These are phyloP conservation scores for Caprella mutica DNA, from an alignment of 2,888 invertebrate genomes.

Conservation along the genomic window DNA sequence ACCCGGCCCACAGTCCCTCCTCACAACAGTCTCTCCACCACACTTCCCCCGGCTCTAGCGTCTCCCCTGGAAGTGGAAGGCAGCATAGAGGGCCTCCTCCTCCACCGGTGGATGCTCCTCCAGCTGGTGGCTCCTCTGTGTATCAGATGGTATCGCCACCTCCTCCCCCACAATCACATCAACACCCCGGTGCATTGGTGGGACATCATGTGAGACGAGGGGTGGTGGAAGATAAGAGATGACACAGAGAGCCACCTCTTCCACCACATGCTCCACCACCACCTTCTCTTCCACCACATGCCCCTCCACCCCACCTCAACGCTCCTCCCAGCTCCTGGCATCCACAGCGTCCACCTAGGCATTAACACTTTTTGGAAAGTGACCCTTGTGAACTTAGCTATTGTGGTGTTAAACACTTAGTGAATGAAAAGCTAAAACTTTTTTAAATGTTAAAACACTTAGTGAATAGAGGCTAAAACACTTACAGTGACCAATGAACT, in stretches of 20 bases:
- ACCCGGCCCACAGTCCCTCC: conserved; percentile 10
- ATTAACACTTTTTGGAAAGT: no score
- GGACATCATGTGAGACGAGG: not conserved
- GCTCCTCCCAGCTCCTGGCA: no score
- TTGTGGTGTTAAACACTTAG: no score
- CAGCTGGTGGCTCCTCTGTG: conserved; percentile 28
- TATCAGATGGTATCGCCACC: conserved; percentile 37
- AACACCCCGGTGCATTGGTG: not conserved
- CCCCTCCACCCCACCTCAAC: no score
- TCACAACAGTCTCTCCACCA: no score
- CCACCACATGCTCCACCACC: not conserved
- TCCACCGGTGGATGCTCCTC: conserved; percentile 37
- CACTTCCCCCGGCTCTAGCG: not conserved
- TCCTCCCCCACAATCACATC: conserved; percentile 23
- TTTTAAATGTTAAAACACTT: no score
- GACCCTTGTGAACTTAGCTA: no score
- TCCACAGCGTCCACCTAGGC: no score
- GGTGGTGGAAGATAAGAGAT: conserved; percentile 33
- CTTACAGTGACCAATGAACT: no score
- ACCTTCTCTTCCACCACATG: no score
- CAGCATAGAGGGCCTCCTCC: not conserved
- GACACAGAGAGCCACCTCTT: conserved; percentile 19
- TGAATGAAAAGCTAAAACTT: no score
- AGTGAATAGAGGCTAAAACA: no score
- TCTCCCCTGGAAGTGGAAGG: not conserved